These are phyloP conservation scores for Eupeodes luniger DNA, from an alignment of 2,888 invertebrate species.

Conservation along the genomic window DNA sequence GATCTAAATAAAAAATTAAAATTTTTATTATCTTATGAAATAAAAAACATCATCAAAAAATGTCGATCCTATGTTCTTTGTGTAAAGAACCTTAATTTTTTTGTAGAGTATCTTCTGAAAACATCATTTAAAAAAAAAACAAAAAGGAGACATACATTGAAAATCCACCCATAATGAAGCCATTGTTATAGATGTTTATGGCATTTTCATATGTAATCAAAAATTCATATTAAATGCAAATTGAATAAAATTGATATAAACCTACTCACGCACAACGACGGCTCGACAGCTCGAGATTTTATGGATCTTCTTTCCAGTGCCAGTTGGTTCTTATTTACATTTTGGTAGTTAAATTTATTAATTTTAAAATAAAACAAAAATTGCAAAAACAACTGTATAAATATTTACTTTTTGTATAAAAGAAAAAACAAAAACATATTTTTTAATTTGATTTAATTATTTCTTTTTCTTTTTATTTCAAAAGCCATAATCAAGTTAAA, in stretches of 20 bases:
- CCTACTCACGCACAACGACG: conserved; percentile 36
- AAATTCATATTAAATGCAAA: conserved; percentile 72
- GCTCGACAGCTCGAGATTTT: not conserved
- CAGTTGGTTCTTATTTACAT: conserved; percentile 56
- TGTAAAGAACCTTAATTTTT: not conserved
- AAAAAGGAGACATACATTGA: conserved; percentile 48
- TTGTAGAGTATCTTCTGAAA: not conserved
- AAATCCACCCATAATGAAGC: conserved; percentile 71
- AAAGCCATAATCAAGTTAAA: not conserved
- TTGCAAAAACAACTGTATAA: conserved; percentile 33
- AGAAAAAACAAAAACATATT: too few species aligned
- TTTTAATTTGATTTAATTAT: not conserved
- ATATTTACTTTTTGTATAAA: not conserved
- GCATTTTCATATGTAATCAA: conserved; percentile 58
- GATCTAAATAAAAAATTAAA: conserved; percentile 47
- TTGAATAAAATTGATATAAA: conserved; percentile 50
- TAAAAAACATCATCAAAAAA: conserved; percentile 23
- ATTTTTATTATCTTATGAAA: conserved; percentile 56
- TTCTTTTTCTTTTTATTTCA: not conserved
- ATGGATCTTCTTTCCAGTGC: conserved; percentile 1
- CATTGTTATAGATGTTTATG: conserved; percentile 74
- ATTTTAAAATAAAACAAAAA: conserved; percentile 34
- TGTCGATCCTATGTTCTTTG: conserved; percentile 62
- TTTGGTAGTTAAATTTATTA: conserved; percentile 60
- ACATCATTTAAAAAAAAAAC: conserved; percentile 38